phyloP scores from a whole-genome alignment of 2,113 vertebrate genomes.

The Cygnus buccinator region DNA sequence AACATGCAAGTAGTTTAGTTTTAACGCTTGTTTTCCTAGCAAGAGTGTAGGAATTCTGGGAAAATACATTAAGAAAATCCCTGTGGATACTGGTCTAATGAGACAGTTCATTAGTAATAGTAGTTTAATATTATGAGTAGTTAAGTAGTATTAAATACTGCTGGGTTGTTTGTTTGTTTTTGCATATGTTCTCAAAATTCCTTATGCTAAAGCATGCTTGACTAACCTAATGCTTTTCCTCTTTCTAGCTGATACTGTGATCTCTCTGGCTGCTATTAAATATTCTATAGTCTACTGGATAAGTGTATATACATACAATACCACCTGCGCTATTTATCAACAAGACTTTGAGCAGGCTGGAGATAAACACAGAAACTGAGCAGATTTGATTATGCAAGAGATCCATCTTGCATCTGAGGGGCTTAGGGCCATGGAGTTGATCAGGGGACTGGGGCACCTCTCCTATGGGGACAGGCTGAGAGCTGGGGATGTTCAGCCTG shows the following conservation, averaged over 20 bases:
- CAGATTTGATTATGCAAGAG: background rate
- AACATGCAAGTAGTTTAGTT: background rate
- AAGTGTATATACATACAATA: background rate
- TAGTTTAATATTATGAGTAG: too few species aligned
- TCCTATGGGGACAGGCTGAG: too few species aligned
- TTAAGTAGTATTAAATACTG: background rate
- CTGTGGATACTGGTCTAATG: background rate
- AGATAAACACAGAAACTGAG: background rate
- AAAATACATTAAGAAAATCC: background rate
- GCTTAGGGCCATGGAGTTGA: too few species aligned
- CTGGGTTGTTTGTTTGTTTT: background rate
- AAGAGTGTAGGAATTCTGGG: background rate
- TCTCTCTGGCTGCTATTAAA: background rate
- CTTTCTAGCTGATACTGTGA: background rate
- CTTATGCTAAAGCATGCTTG: background rate
- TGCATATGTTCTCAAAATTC: background rate
- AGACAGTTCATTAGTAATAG: background rate
- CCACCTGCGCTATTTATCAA: constrained; percentile 15
- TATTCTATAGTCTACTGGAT: background rate
- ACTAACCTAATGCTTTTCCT: background rate
- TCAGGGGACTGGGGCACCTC: too few species aligned
- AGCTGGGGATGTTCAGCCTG: too few species aligned
- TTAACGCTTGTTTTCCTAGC: background rate
- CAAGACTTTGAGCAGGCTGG: background rate
- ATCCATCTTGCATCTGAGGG: background rate